Conservation (phyloP, 2,113 vertebrate species). For the Nycticebus coucang region DNA sequence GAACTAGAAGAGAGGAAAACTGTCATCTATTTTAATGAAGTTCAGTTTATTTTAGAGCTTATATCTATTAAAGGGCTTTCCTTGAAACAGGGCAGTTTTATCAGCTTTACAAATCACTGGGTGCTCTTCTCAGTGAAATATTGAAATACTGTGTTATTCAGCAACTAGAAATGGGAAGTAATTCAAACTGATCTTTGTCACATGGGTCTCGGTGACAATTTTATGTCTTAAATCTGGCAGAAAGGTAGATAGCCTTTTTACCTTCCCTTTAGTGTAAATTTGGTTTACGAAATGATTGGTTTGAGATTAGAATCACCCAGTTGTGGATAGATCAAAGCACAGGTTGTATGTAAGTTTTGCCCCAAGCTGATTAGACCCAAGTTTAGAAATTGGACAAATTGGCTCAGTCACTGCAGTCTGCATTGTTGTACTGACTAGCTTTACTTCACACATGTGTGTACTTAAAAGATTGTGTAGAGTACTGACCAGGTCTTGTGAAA, state of each 20-base stretch:
- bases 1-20: constrained; percentile 80
- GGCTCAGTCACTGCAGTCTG: constrained; percentile 25
- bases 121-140: constrained; percentile 51
- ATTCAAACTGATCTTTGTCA: constrained; percentile 47
- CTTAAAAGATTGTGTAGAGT: constrained; percentile 51
- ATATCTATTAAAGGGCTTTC: constrained; percentile 74
- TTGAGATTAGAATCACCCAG: constrained; percentile 47
- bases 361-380: constrained; percentile 54
- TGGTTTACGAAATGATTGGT: constrained; percentile 45
- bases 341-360: constrained; percentile 29
- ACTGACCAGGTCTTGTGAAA: constrained; percentile 60
- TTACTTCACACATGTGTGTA: constrained; percentile 63
- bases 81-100: constrained; percentile 63
- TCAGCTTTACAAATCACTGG: constrained; percentile 55
- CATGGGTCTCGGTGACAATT: constrained; percentile 54
- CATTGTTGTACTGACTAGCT: constrained; percentile 66
- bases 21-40: constrained; percentile 81
- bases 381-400: constrained; percentile 54
- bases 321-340: constrained; percentile 65
- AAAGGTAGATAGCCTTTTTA: constrained; percentile 54
- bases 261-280: constrained; percentile 58
- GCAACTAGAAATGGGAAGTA: constrained; percentile 56
- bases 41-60: constrained; percentile 62
- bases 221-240: constrained; percentile 58
- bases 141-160: constrained; percentile 46